A percentile compares a stretch with the other conserved stretches of the same genome.
These are phyloP conservation scores for Chroicocephalus ridibundus DNA, from an alignment of 2,113 vertebrate genomes.

Conservation along the genomic window DNA sequence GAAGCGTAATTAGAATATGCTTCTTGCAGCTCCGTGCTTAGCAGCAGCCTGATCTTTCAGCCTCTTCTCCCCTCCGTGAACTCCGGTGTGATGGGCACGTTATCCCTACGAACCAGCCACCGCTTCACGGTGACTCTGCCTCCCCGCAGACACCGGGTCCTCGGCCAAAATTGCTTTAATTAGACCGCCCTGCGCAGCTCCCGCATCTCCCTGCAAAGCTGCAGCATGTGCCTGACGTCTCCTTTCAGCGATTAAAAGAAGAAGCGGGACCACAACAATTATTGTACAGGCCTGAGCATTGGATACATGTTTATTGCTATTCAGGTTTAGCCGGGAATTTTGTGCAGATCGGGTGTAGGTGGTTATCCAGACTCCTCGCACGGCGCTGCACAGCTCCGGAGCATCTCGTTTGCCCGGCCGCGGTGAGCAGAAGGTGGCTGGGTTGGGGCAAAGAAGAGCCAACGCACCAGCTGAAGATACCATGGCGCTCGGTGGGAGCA, in stretches of 20 bases:
- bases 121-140: background rate
- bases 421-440: background rate
- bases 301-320: background rate
- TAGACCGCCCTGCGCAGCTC: background rate
- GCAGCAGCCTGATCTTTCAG: background rate
- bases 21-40: background rate
- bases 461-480: background rate
- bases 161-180: background rate
- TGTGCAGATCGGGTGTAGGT: background rate
- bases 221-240: background rate
- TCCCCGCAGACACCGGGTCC: background rate
- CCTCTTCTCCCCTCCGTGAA: background rate
- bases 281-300: background rate
- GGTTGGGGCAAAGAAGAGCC: background rate
- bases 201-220: background rate
- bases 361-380: background rate
- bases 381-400: background rate
- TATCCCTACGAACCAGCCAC: background rate
- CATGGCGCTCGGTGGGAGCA: background rate
- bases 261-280: background rate
- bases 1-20: background rate
- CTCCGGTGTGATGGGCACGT: rapidly evolving
- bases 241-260: background rate
- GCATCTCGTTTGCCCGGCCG: background rate
- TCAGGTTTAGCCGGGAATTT: background rate